A percentile compares a stretch with the other conserved stretches of the same genome.
Conservation (phyloP, 2,113 vertebrate species). For the Microcebus lehilahytsara region DNA sequence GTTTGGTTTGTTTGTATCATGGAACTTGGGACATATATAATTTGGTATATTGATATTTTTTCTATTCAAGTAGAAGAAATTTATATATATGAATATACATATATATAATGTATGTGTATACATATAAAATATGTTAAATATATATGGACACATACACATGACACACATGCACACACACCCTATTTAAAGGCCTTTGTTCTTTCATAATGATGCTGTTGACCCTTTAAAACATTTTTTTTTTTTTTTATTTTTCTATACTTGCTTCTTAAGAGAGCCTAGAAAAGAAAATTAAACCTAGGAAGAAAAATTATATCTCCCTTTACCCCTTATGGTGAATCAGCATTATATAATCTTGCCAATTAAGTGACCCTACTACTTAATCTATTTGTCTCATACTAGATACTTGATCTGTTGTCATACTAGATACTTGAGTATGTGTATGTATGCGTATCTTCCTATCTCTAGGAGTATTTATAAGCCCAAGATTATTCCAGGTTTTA, state of each 20-base stretch:
- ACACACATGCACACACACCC: neutral
- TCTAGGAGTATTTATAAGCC: neutral
- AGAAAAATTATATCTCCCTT: neutral
- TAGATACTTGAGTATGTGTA: accelerated
- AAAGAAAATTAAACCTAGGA: neutral
- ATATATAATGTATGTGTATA: no score
- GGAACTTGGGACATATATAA: neutral
- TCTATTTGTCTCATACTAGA: neutral
- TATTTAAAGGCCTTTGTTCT: neutral
- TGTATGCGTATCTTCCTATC: neutral
- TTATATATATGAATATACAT: neutral
- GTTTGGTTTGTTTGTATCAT: neutral
- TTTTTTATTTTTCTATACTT: neutral
- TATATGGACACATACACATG: accelerated
- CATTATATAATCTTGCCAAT: neutral
- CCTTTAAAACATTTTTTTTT: neutral
- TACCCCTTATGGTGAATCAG: neutral
- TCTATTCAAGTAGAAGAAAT: neutral
- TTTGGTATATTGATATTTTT: neutral
- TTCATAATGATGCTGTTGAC: neutral
- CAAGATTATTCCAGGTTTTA: neutral
- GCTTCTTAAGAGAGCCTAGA: neutral
- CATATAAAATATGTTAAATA: neutral
- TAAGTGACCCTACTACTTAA: neutral
- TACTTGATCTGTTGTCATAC: neutral